Percentiles rank a stretch among this genome's conserved stretches.
Evolutionary conservation across 2,888 invertebrate species (phyloP).

Genomic region (Monochamus alternatus): DNA sequence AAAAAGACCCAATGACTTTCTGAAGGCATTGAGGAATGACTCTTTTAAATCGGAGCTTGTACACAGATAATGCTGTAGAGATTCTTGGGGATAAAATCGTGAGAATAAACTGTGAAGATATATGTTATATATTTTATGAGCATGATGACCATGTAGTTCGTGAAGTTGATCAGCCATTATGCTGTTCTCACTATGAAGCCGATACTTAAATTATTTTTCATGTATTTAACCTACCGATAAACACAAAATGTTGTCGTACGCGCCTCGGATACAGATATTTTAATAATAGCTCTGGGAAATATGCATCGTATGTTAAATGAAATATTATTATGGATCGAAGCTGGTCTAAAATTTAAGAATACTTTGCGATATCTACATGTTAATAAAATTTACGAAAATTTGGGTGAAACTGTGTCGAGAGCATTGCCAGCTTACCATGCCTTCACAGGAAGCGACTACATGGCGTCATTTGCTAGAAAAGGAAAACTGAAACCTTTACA

Average conservation of each 20-base stretch:
- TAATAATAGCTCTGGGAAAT: constrained; percentile 15
- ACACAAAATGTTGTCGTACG: constrained; percentile 18
- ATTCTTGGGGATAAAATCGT: constrained; percentile 18
- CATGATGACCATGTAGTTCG: constrained; percentile 8
- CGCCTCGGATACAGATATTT: constrained; percentile 21
- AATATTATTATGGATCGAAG: no score
- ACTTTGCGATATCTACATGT: no score
- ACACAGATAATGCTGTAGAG: constrained; percentile 5
- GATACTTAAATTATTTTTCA: constrained; percentile 18
- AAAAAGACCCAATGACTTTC: not conserved
- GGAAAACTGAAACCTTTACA: not conserved
- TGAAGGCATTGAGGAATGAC: constrained; percentile 4
- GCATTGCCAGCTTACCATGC: not conserved
- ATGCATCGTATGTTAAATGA: not conserved
- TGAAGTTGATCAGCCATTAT: constrained; percentile 11
- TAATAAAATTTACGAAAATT: no score
- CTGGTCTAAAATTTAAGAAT: no score
- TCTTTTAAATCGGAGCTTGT: not conserved
- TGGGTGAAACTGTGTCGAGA: no score
- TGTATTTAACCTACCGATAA: constrained; percentile 20
- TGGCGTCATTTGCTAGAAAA: not conserved
- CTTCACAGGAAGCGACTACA: not conserved
- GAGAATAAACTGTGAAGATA: constrained; percentile 30
- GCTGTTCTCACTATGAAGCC: constrained; percentile 21
- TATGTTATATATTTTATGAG: constrained; percentile 27